These are phyloP conservation scores for Blera fallax DNA, from an alignment of 2,888 invertebrate genomes.

Conservation along the genomic window DNA sequence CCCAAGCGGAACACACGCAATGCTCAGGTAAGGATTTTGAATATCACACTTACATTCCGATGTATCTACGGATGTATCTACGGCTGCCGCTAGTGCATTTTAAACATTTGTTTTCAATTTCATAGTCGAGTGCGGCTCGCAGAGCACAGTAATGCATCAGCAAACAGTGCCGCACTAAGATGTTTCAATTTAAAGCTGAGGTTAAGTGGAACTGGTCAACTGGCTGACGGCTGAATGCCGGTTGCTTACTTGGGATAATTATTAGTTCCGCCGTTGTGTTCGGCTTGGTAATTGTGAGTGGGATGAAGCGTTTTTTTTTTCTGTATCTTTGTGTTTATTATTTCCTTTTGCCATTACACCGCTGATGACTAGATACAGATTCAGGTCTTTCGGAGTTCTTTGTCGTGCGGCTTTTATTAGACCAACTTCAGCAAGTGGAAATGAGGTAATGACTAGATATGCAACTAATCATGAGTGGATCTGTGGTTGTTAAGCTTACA, in stretches of 20 bases:
- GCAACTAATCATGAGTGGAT: slow-evolving; percentile 12
- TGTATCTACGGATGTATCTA: slow-evolving; percentile 2
- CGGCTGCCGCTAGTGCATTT: neutral
- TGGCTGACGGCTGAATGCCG: slow-evolving; percentile 47
- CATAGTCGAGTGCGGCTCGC: slow-evolving; percentile 53
- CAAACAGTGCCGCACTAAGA: slow-evolving; percentile 36
- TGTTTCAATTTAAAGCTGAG: slow-evolving; percentile 62
- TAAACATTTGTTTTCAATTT: slow-evolving; percentile 68
- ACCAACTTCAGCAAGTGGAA: neutral
- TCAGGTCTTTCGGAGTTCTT: slow-evolving; percentile 7
- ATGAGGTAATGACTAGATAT: neutral
- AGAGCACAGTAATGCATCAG: slow-evolving; percentile 32
- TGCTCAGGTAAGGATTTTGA: slow-evolving; percentile 24
- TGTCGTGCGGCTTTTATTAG: slow-evolving; percentile 24
- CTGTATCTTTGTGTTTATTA: slow-evolving; percentile 10
- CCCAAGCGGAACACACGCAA: slow-evolving; percentile 58
- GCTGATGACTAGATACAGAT: slow-evolving; percentile 1
- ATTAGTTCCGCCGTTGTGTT: slow-evolving; percentile 46
- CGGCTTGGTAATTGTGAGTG: slow-evolving; percentile 49
- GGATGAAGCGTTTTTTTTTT: slow-evolving; percentile 33
- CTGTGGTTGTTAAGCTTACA: neutral
- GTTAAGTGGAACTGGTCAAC: slow-evolving; percentile 69
- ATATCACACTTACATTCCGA: slow-evolving; percentile 19
- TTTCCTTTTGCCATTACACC: slow-evolving; percentile 10
- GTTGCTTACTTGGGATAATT: slow-evolving; percentile 55